Evolutionary conservation across 2,113 vertebrate genomes (phyloP).

Genomic region (Crotophaga sulcirostris): DNA sequence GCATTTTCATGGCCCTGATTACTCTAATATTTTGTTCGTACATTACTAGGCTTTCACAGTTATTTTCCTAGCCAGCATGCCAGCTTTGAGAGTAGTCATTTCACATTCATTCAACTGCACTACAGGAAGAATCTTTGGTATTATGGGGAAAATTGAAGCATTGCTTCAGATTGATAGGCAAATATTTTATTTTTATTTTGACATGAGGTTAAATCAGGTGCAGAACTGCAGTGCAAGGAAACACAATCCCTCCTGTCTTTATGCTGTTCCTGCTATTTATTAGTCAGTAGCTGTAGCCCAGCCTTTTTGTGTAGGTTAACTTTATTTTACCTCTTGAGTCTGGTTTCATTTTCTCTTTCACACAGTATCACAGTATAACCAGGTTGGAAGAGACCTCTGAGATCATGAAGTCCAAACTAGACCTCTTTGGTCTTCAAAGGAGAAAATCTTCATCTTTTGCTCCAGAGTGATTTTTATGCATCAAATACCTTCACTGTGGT

Average conservation of each 20-base stretch:
- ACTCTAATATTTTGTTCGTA: slow-evolving; percentile 47
- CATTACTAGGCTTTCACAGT: slow-evolving; percentile 57
- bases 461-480: neutral
- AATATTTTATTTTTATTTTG: neutral
- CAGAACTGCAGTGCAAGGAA: neutral
- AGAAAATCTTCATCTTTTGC: neutral
- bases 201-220: neutral
- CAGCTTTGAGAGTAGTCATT: neutral
- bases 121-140: neutral
- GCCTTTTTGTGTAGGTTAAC: neutral
- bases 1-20: neutral
- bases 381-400: too few relatives aligned
- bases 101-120: neutral
- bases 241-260: neutral
- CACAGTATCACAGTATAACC: too few relatives aligned
- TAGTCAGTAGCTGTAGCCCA: neutral
- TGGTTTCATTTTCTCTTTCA: neutral
- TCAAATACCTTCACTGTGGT: neutral
- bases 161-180: neutral
- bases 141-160: neutral
- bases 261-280: neutral
- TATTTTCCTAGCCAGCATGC: slow-evolving; percentile 49
- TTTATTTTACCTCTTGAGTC: neutral
- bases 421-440: too few relatives aligned
- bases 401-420: too few relatives aligned